A percentile compares a stretch with the other conserved stretches of the same genome.
These are phyloP conservation scores for Cnemophilus loriae DNA, from an alignment of 2,113 vertebrate genomes.

Conservation along the genomic window DNA sequence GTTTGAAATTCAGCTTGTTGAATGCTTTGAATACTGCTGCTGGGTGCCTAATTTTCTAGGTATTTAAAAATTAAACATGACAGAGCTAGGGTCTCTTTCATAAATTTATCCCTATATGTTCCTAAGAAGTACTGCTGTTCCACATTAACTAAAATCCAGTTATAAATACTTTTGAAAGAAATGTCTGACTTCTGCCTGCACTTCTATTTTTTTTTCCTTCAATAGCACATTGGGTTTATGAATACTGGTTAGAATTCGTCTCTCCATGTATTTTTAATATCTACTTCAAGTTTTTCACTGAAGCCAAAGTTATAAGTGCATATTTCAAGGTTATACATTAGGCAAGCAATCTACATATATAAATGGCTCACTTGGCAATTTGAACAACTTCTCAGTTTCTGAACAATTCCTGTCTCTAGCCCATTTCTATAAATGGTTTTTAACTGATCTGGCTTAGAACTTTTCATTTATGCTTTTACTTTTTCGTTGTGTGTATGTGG, in stretches of 20 bases:
- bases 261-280: background rate
- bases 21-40: background rate
- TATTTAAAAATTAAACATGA: background rate
- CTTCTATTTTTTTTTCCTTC: background rate
- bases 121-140: background rate
- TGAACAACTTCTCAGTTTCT: background rate
- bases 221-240: background rate
- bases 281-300: background rate
- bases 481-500: background rate
- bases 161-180: background rate
- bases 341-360: background rate
- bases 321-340: background rate
- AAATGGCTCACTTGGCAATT: background rate
- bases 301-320: background rate
- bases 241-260: background rate
- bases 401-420: background rate
- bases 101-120: background rate
- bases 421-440: background rate
- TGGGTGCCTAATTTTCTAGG: background rate
- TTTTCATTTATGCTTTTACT: background rate
- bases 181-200: background rate
- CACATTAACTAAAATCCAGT: background rate
- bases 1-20: background rate
- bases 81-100: background rate
- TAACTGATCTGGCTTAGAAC: background rate